Base-by-base conservation (phyloP, 1,140 invertebrate species). In the Amyelois transitella region DNA sequence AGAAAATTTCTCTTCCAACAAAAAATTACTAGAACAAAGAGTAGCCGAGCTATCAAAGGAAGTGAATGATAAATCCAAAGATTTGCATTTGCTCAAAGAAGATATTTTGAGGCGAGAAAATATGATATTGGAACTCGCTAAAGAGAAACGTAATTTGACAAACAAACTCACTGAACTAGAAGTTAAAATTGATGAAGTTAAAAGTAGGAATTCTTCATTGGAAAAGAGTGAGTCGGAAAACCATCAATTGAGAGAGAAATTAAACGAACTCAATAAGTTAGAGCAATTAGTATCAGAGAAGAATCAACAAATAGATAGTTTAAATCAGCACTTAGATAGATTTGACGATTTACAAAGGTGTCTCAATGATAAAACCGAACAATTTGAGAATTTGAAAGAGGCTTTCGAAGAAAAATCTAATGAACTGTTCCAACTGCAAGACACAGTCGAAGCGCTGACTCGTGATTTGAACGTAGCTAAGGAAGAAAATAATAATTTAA, bases 61-160 rank as follows among this genome's bases (percentile, higher is more conserved):
- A 45, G 65, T 91, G 6, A 90, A 85, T 47, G 86, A 92, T 25
- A 90, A 88, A 55, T 87, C 88, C 2, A 90, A 90, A 43, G 90
- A 93, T 62, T 65, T 92, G 7, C 75, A 91, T 53, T 74, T 90
- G 49, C 82, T 91, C 6, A 90, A 90, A 75, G 86, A 90, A 55
- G 91, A 91, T 60, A 89, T 91, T 38, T 72, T 89, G 18, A 73
- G 89, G 20, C 90, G 91, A 57, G 91, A 93, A 74, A 90, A 90
- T 24, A 91, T 92, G 79, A 86, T 91, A 18, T 71, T 90, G 44
- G 90, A 91, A 66, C 74, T 92, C n/a, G 88, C 89, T 6, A 89
- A 86, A 68, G 91, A 92, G 55, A 91, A 92, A 70, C 76, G 81
- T 6, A 89, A 82, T 49, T 58, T 91, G 18, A 88, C 88, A 12